Base-by-base conservation (phyloP, 2,888 invertebrate genomes). In the Capitulum mitella region DNA sequence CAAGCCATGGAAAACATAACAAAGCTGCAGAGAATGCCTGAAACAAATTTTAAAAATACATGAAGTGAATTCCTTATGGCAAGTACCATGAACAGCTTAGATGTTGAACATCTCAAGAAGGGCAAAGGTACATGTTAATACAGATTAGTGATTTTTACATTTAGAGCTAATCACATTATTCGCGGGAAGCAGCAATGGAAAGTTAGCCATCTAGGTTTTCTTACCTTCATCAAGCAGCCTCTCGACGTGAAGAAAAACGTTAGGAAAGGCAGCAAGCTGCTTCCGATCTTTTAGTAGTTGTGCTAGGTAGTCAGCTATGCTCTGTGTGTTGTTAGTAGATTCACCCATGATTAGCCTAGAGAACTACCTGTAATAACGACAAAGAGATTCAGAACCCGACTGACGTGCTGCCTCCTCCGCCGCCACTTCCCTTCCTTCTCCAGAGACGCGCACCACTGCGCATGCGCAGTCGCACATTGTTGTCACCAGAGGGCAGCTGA, bases 201-300 rank as follows among this genome's bases (percentile, higher is more conserved):
- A 16, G 70, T 70, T 70, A 70, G 70, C 40, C 0, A 70, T 22
- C 40, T 34, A 61, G 51, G 51, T 40, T 58, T 79, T 85, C 89
- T 89, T 91, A 98, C 98, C 98, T 93, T 99, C 98, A 87, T 99
- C 98, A 87, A 98, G 90, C 85, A 99, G 92, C 87, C 98, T 92
- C 89, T 99, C 98, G 87, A 98, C 92, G 90, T 99, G 98, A 89
- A 96, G 92, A 90, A 99, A 99, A 88, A 98, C 95, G 91, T 97
- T 98, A 84, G 98, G 98, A 90, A 99, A 97, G 87, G 98, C 98
- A 86, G 97, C 96, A 87, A 99, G 91, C 90, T 98, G 98, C 90
- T 98, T 98, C 90, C 98, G 95, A 91, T 99, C 99, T 91, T 98
- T 99, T 87, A 99, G 91, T 89, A 99, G 92, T 90, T 99, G 98